Conservation (phyloP, 2,797 vertebrate genomes). For the Acanthurus lineatus region DNA sequence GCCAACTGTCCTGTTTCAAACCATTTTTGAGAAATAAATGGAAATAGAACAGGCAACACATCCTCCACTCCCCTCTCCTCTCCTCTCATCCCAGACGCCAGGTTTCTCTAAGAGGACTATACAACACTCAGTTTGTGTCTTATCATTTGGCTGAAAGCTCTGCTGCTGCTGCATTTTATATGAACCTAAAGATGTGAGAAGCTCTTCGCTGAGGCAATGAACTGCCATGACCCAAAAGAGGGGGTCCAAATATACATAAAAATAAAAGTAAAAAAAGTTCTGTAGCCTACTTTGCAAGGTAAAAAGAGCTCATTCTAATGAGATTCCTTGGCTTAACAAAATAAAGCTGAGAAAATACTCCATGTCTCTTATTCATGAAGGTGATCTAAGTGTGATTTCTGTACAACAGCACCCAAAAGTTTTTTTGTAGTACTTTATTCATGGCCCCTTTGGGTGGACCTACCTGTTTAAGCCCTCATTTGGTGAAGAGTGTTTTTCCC, state of each 20-base stretch:
- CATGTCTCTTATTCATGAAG: constrained; percentile 1
- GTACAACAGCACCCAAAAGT: not conserved
- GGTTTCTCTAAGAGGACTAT: constrained; percentile 33
- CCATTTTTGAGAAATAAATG: constrained; percentile 31
- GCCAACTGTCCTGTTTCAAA: constrained; percentile 7
- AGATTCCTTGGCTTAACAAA: constrained; percentile 24
- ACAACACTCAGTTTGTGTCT: constrained; percentile 41
- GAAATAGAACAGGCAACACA: constrained; percentile 37
- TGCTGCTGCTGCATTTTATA: constrained; percentile 53
- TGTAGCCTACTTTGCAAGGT: constrained; percentile 8
- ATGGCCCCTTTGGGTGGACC: not conserved
- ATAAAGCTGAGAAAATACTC: constrained; percentile 26
- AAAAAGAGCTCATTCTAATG: constrained; percentile 33
- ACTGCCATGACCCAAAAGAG: constrained; percentile 30
- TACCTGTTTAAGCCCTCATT: not conserved
- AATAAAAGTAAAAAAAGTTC: not conserved
- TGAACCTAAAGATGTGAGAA: constrained; percentile 29
- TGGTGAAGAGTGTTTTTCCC: constrained; percentile 22
- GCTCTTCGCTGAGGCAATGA: constrained; percentile 24
- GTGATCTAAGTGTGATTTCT: constrained; percentile 8
- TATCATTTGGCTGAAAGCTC: constrained; percentile 54
- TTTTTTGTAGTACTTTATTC: not conserved
- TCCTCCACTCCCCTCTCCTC: not conserved
- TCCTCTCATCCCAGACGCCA: constrained; percentile 6
- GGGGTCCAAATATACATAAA: constrained; percentile 22